These are phyloP conservation scores for zebrafish (Danio rerio) DNA, from an alignment of 2,113 vertebrate genomes.

Conservation along the genomic window DNA sequence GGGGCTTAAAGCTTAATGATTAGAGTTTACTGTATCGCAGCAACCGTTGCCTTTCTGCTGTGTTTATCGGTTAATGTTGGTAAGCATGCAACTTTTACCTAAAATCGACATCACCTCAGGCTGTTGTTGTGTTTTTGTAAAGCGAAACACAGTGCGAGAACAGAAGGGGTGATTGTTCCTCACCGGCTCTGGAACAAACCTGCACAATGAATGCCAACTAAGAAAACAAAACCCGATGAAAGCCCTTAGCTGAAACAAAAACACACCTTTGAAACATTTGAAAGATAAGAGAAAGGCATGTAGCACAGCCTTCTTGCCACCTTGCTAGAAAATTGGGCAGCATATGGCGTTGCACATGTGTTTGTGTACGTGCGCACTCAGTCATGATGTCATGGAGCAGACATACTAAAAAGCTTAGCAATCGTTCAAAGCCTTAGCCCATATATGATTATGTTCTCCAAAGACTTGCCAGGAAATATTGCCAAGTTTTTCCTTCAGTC, in stretches of 20 bases:
- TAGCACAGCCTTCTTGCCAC: not conserved
- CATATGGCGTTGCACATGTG: conserved; percentile 1
- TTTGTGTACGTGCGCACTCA: conserved; percentile 10
- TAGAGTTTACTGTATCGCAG: conserved; percentile 32
- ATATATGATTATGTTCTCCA: conserved; percentile 41
- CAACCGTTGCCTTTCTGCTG: conserved; percentile 26
- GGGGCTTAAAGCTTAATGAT: conserved; percentile 4
- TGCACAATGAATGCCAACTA: conserved; percentile 34
- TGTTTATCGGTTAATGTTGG: conserved; percentile 6
- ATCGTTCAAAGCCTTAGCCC: conserved; percentile 13
- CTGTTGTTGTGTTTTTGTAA: not conserved
- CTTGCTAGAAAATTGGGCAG: conserved; percentile 1
- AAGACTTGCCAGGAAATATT: conserved; percentile 44
- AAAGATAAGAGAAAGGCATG: conserved; percentile 27
- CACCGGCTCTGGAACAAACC: conserved; percentile 10
- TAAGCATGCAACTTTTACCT: not conserved
- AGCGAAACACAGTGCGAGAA: not conserved
- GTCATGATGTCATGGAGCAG: conserved; percentile 31
- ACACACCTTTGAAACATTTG: conserved; percentile 34
- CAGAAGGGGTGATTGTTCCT: conserved; percentile 32
- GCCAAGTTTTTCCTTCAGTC: conserved; percentile 35
- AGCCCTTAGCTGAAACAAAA: conserved; percentile 29
- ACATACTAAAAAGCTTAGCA: conserved; percentile 33
- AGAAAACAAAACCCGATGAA: conserved; percentile 40
- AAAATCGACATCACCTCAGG: not conserved